A percentile compares a stretch with the other conserved stretches of the same genome.
Conservation (phyloP, 2,113 vertebrate genomes). For the Halichoeres trimaculatus region DNA sequence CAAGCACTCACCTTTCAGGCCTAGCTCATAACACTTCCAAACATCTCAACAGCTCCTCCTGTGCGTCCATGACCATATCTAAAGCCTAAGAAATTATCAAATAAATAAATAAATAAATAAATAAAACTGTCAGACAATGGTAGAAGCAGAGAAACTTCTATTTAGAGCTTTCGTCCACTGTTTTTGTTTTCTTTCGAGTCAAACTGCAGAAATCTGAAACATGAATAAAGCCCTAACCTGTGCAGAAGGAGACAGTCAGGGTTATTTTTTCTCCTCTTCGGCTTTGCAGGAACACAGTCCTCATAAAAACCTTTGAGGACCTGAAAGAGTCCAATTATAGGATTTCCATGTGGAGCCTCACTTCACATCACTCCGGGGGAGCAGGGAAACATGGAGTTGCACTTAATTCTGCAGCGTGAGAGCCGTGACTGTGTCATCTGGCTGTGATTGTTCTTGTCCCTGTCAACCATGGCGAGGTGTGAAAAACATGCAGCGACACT, state of each 20-base stretch:
- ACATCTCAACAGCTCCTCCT: no score
- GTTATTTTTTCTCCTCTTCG: background rate
- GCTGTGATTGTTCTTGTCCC: conserved; percentile 44
- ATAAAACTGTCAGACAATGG: no score
- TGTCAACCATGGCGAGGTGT: conserved; percentile 39
- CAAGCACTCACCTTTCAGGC: no score
- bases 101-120: no score
- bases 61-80: no score
- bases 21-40: no score
- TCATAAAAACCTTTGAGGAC: conserved; percentile 28
- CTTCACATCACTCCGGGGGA: conserved; percentile 48
- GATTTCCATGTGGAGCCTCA: conserved; percentile 46
- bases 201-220: background rate
- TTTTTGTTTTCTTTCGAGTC: background rate
- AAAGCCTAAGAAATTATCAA: no score
- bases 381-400: conserved; percentile 47
- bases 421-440: conserved; percentile 33
- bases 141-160: no score
- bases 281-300: conserved; percentile 9
- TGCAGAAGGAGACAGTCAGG: background rate
- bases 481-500: conserved; percentile 42
- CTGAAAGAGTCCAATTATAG: conserved; percentile 61
- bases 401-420: conserved; percentile 55
- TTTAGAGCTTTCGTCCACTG: no score
- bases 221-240: background rate